Evolutionary conservation across 2,888 invertebrate genomes (phyloP).

Genomic region (Noctua pronuba): DNA sequence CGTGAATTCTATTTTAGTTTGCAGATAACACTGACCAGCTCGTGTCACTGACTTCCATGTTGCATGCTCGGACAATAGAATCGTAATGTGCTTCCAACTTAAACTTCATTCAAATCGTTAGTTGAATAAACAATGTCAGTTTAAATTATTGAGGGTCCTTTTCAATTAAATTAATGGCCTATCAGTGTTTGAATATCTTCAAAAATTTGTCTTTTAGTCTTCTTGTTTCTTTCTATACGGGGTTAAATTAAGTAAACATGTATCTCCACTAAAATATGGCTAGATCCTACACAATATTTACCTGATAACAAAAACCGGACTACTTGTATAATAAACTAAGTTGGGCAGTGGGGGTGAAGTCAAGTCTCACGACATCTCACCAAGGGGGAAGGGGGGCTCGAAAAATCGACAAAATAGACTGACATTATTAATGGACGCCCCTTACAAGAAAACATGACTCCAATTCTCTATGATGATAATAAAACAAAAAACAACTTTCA

Average conservation of each 20-base stretch:
- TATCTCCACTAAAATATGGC: too few species aligned
- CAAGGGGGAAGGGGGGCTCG: too few species aligned
- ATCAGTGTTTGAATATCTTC: background rate
- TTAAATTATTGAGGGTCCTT: constrained; percentile 4
- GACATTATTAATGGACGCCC: too few species aligned
- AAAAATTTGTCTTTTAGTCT: background rate
- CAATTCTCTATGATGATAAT: background rate
- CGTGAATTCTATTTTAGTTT: constrained; percentile 74
- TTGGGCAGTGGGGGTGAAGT: too few species aligned
- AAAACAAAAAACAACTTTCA: constrained; percentile 15
- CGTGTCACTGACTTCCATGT: constrained; percentile 73
- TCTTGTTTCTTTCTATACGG: background rate
- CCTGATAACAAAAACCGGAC: too few species aligned
- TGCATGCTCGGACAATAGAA: constrained; percentile 58
- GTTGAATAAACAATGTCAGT: constrained; percentile 44
- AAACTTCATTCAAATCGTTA: constrained; percentile 50
- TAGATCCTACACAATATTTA: too few species aligned
- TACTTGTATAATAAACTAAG: too few species aligned
- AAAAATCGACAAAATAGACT: too few species aligned
- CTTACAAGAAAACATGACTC: background rate
- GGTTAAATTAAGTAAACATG: too few species aligned
- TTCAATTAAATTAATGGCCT: constrained; percentile 14
- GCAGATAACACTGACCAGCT: constrained; percentile 67
- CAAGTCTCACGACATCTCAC: too few species aligned
- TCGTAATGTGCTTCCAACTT: constrained; percentile 45